Conservation (phyloP, 2,888 invertebrate species). For the Sarcophaga variegata region DNA sequence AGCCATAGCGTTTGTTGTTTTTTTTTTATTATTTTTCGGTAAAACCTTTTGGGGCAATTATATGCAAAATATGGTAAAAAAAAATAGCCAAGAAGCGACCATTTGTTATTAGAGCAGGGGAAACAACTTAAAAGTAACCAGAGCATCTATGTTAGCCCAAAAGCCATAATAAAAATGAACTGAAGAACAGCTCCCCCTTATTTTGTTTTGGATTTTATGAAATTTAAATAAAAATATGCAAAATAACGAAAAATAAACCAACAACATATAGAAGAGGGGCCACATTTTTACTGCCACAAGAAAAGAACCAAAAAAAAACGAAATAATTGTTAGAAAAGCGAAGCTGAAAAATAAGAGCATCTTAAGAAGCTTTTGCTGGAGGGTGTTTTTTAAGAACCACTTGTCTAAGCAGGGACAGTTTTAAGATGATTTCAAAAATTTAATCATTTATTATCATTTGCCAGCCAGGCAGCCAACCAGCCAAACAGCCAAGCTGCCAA, state of each 20-base stretch:
- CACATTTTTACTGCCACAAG: constrained; percentile 28
- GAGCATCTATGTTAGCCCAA: constrained; percentile 5
- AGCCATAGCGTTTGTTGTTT: constrained; percentile 13
- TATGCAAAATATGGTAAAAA: constrained; percentile 54
- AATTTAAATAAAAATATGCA: constrained; percentile 57
- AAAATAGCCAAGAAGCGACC: neutral
- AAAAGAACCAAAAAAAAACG: constrained; percentile 6
- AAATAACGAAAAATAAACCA: constrained; percentile 35
- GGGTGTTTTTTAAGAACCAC: constrained; percentile 1
- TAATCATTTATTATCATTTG: constrained; percentile 33
- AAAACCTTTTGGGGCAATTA: constrained; percentile 63
- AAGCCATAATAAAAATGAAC: constrained; percentile 52
- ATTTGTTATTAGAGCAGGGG: constrained; percentile 22
- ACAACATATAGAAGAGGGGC: neutral
- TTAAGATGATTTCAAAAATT: constrained; percentile 49
- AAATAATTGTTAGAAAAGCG: neutral
- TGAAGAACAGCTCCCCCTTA: neutral
- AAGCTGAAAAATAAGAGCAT: neutral
- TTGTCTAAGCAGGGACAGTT: constrained; percentile 25
- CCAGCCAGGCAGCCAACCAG: neutral
- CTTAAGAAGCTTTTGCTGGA: neutral
- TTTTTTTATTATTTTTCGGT: constrained; percentile 57
- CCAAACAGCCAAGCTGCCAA: neutral
- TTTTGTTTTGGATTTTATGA: constrained; percentile 13
- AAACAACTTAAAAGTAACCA: constrained; percentile 54